Evolutionary conservation across 2,113 vertebrate species (phyloP).

Genomic region (Bufo bufo): DNA sequence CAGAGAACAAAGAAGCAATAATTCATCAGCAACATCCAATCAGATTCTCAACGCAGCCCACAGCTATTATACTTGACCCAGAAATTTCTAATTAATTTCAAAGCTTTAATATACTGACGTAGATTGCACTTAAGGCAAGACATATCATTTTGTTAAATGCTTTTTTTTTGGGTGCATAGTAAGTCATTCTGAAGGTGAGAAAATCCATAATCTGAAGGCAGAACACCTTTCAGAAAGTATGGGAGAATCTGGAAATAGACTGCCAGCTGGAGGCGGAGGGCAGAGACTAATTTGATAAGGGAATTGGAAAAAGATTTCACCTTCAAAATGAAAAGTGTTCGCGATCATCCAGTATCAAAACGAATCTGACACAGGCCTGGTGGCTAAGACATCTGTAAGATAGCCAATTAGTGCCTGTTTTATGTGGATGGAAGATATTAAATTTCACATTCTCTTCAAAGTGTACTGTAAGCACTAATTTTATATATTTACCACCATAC

Average conservation of each 20-base stretch:
- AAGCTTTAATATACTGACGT: slow-evolving; percentile 16
- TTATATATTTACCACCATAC: neutral
- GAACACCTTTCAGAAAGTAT: neutral
- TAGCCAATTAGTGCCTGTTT: neutral
- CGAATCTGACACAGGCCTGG: neutral
- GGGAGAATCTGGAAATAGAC: neutral
- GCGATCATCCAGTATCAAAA: neutral
- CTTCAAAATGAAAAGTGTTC: slow-evolving; percentile 10
- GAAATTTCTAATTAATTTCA: slow-evolving; percentile 49
- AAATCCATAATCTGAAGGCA: neutral
- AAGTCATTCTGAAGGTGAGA: neutral
- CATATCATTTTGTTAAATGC: neutral
- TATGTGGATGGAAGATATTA: neutral
- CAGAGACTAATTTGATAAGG: neutral
- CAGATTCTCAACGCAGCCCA: slow-evolving; percentile 14
- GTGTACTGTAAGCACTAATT: neutral
- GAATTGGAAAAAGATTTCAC: slow-evolving; percentile 16
- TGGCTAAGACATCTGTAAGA: neutral
- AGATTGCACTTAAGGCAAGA: slow-evolving; percentile 9
- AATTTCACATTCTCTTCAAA: neutral
- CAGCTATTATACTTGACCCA: slow-evolving; percentile 8
- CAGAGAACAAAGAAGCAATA: slow-evolving; percentile 50
- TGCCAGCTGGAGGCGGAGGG: neutral
- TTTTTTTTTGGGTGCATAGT: neutral
- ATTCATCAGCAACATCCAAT: slow-evolving; percentile 29